phyloP scores from a whole-genome alignment of 2,113 vertebrate genomes.

The Chiloscyllium plagiosum region DNA sequence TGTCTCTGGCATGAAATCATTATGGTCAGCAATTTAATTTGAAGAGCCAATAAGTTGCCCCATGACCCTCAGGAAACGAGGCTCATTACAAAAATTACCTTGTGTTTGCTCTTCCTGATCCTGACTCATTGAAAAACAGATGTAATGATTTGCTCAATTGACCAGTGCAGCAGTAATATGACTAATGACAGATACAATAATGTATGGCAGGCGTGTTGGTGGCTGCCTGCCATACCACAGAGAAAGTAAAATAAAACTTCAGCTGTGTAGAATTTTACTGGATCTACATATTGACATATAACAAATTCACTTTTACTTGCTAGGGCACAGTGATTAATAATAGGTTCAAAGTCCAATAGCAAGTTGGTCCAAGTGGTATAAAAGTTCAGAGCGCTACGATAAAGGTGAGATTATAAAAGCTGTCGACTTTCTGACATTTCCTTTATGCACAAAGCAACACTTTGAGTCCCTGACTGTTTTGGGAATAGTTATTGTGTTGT shows the following conservation, averaged over 20 bases:
- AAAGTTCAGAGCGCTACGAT: neutral
- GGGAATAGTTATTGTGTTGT: neutral
- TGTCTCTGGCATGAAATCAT: neutral
- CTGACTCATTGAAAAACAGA: constrained; percentile 18
- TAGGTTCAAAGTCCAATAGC: neutral
- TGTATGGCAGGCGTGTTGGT: neutral
- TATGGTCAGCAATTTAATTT: neutral
- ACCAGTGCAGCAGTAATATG: neutral
- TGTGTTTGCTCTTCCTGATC: constrained; percentile 22
- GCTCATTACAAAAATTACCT: constrained; percentile 21
- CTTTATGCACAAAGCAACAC: neutral
- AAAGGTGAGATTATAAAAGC: neutral
- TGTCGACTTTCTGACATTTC: neutral
- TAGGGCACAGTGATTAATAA: neutral
- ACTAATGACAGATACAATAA: neutral
- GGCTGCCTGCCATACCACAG: neutral
- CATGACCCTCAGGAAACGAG: neutral
- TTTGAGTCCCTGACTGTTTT: neutral
- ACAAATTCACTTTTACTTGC: neutral
- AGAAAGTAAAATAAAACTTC: neutral
- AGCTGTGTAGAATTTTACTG: neutral
- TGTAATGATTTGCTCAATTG: constrained; percentile 29
- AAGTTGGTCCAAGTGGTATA: neutral
- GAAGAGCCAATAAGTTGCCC: neutral
- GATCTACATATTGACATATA: neutral